Evolutionary conservation across 2,888 invertebrate species (phyloP), one percentile per base, ranked within the genome.

Genomic region (Pheosia tremula): DNA sequence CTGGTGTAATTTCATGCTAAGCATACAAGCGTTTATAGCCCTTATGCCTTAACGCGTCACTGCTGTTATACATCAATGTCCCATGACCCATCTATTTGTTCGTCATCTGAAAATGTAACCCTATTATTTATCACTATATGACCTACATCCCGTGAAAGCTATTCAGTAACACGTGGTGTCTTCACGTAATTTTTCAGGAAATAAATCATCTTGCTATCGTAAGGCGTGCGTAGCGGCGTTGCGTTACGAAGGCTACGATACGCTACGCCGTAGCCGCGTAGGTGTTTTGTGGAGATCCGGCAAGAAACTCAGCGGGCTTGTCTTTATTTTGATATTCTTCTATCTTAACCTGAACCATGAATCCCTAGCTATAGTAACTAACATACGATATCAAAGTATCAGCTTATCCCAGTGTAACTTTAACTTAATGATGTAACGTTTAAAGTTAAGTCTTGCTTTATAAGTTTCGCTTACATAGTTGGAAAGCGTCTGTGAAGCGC

Each of bases 261-360:
- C 60, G 74, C 77, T 77, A 77, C 77, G 72, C 13, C 77, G 77
- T 77, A 75, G 77, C 45, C 62, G 66, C 68, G 74, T 74, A 77
- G 74, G 60, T 68, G 62, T 43, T 57, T 49, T 50, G 56, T n/a
- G n/a, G n/a, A n/a, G n/a, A n/a, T n/a, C n/a, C n/a, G n/a, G n/a
- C n/a, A n/a, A n/a, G n/a, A n/a, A n/a, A n/a, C n/a, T n/a, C n/a
- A n/a, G n/a, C 11, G 37, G 9, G 57, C 47, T 59, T 59, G 37
- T 39, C 45, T 47, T n/a, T n/a, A n/a, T n/a, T n/a, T n/a, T n/a
- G n/a, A n/a, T n/a, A n/a, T n/a, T n/a, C n/a, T n/a, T n/a, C n/a
- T n/a, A n/a, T n/a, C n/a, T 24, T 24, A 24, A 24, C 24, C 24
- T 24, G 24, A 24, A 39, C 39, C 7, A 7, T 39, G 43, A 9